Evolutionary conservation across 1,140 invertebrate species (phyloP).

Genomic region (Lucilia sericata): DNA sequence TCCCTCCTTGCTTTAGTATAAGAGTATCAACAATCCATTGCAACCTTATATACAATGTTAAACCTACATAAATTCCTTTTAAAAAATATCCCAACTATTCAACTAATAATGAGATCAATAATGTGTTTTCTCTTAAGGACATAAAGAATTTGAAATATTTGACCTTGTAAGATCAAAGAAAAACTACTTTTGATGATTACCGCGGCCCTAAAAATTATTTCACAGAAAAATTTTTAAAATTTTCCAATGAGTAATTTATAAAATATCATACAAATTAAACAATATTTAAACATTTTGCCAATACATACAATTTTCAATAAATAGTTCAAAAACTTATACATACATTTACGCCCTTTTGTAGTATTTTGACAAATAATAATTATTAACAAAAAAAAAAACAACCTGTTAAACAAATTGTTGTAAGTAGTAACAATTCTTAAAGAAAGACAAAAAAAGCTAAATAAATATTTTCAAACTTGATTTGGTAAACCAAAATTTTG

Average conservation of each 20-base stretch:
- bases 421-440: not conserved
- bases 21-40: too few species aligned
- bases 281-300: not conserved
- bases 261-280: slow-evolving; percentile 4
- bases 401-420: slow-evolving; percentile 26
- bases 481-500: slow-evolving; percentile 36
- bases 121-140: not conserved
- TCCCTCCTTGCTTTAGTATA: too few species aligned
- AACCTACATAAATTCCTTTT: too few species aligned
- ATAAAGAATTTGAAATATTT: not conserved
- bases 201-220: not conserved
- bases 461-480: slow-evolving; percentile 34
- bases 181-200: not conserved
- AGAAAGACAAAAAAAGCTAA: not conserved
- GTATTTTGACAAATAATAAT: not conserved
- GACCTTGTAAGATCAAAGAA: not conserved
- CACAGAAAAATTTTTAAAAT: not conserved
- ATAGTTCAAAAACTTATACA: too few species aligned
- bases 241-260: not conserved
- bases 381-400: not conserved
- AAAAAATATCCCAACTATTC: not conserved
- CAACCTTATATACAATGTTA: too few species aligned
- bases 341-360: too few species aligned
- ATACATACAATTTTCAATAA: too few species aligned
- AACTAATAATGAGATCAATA: not conserved